phyloP scores from a whole-genome alignment of 1,140 invertebrate genomes.

The Globodera rostochiensis region DNA sequence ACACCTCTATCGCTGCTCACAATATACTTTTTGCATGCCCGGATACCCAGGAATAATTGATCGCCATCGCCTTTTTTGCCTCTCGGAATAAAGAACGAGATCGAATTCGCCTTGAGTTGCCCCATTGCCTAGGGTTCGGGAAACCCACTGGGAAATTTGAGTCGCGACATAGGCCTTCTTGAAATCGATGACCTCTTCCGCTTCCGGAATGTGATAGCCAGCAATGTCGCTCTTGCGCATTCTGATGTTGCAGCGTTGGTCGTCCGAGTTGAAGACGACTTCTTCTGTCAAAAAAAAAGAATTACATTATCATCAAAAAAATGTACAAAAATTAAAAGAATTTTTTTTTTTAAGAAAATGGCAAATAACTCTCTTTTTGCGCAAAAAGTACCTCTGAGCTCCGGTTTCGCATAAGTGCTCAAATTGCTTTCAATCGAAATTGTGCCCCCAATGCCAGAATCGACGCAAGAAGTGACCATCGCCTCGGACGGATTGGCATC shows the following conservation, averaged over 20 bases:
- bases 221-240: not conserved
- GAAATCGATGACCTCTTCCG: not conserved
- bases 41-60: no score
- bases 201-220: not conserved
- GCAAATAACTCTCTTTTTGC: not conserved
- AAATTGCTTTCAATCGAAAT: slow-evolving; percentile 36
- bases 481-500: not conserved
- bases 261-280: slow-evolving; percentile 9
- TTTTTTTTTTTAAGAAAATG: not conserved
- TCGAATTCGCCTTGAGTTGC: no score
- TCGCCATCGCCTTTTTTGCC: no score
- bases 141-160: no score
- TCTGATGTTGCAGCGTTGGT: slow-evolving; percentile 8
- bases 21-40: no score
- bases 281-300: not conserved
- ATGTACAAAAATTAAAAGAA: slow-evolving; percentile 9
- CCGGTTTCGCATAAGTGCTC: slow-evolving; percentile 15
- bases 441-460: slow-evolving; percentile 35
- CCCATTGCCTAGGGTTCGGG: no score
- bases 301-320: slow-evolving; percentile 19
- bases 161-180: not conserved
- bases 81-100: no score
- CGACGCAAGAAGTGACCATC: slow-evolving; percentile 36
- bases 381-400: not conserved
- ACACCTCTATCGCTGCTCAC: no score